Evolutionary conservation across 1,140 invertebrate genomes (phyloP), one percentile per base, ranked within the genome.

Genomic region (Hyles vespertilio): DNA sequence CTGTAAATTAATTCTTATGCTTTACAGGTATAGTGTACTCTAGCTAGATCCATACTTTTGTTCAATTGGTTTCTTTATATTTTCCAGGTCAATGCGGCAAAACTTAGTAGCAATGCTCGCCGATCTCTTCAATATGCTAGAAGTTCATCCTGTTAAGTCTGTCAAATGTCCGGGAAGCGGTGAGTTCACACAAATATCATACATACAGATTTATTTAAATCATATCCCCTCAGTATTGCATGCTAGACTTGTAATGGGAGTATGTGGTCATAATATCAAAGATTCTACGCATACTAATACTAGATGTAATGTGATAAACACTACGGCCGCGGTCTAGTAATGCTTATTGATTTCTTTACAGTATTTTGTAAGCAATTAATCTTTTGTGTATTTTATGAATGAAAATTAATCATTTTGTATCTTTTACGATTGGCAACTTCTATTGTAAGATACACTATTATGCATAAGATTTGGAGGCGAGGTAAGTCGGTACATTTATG

Each of bases 61-160:
- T 22, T 22, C 22, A 22, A 22, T 22, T 22, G 22, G 22, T 22
- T 40, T 40, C 8, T 8, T 40, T 40, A 32, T 12, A 11, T 33
- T 10, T 56, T 56, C 45, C 44, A 56, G 54, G 54, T 56, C 54
- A 5, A 96, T 98, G 94, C 95, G 94, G 77, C 94, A 96, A 77
- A 99, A 99, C 91, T 90, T 99, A 71, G 92, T 98, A 66, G 96
- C 96, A 48, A 96, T 99, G 90, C 90, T 99, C 65, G 97, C 98
- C 57, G 98, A 99, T 86, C 92, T 99, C 64, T 99, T 99, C 84
- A 97, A 97, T 81, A 92, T 97, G 61, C 92, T 99, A 79, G 98
- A 99, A 91, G 96, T 98, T 59, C 95, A 97, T 90, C 96, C 96
- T 5, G 95, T 95, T 7, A 95, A 96, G 79, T 96, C 95, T 83